Conservation (phyloP, 2,888 invertebrate species). For the Nomada fucata region DNA sequence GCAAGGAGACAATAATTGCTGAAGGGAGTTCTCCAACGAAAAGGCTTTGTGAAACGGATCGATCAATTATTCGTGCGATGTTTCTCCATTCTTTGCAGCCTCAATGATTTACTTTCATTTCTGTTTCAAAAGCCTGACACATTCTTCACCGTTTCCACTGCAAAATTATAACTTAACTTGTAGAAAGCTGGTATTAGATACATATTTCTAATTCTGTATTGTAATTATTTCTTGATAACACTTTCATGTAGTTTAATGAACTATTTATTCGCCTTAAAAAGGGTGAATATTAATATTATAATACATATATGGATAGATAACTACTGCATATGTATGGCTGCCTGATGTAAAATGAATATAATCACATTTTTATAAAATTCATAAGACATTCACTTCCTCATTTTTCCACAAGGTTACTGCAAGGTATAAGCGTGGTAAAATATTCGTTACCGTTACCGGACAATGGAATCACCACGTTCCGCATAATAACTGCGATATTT, state of each 20-base stretch:
- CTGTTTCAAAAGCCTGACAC: conserved; percentile 44
- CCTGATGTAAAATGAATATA: neutral
- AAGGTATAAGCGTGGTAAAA: neutral
- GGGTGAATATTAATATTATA: too few species aligned
- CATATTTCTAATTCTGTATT: too few species aligned
- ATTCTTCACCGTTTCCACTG: conserved; percentile 30
- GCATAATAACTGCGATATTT: neutral
- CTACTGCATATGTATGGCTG: too few species aligned
- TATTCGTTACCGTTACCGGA: neutral
- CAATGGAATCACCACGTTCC: neutral
- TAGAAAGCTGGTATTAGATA: too few species aligned
- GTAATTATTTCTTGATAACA: neutral
- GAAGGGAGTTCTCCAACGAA: conserved; percentile 19
- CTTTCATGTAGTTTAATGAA: neutral
- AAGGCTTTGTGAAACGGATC: conserved; percentile 56
- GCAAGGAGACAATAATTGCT: conserved; percentile 60
- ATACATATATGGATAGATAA: too few species aligned
- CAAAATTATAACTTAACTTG: too few species aligned
- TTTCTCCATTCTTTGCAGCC: neutral
- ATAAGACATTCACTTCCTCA: neutral
- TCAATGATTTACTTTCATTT: conserved; percentile 60
- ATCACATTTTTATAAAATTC: neutral
- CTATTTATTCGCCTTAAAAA: too few species aligned
- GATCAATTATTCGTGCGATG: conserved; percentile 55
- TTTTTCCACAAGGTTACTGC: neutral